Evolutionary conservation across 2,888 invertebrate genomes (phyloP), one percentile per base, ranked within the genome.

Genomic region (Ceriagrion tenellum): DNA sequence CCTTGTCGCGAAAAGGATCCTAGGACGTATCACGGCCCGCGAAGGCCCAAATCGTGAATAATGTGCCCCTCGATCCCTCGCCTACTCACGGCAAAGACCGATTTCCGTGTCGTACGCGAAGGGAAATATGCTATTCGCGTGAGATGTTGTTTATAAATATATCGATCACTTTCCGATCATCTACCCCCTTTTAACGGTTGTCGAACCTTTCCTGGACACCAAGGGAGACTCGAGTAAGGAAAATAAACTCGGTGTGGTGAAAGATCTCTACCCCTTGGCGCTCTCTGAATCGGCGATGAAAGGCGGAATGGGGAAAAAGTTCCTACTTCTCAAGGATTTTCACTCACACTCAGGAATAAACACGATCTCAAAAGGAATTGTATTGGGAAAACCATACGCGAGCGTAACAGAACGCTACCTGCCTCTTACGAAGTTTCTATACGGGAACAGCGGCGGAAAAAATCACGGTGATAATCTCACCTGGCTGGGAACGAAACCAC

Each of bases 61-160:
- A 20, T 10, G 26, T 69, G 12, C n/a, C 69, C 20, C 69, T 69
- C 12, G 69, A 30, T 3, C 35, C 81, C 20, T 20, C 59, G 12
- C 59, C 59, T 20, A 0, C 59, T 59, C 2, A 18, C 35, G 2
- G 35, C 81, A 18, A 35, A 16, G 13, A 59, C 16, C 81, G 35
- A 35, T 81, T 16, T 35, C 13, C 81, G 81, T 35, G 81, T 13
- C 81, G 12, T 26, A 26, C 26, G 4, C 8, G 12, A 35, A 35
- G 30, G 81, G 35, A 16, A 35, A 81, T 16, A 3, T 81, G 13
- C 35, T 26, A 4, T n/a, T 35, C 26, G 35, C 81, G 30, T 35
- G 81, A 35, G 69, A 20, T 59, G 59, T 59, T 59, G 69, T 81
- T 81, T 81, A 81, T 81, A 81, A 81, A 81, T 81, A 81, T 35